A percentile compares a stretch with the other conserved stretches of the same genome.
Evolutionary conservation across 2,888 invertebrate species (phyloP).

Genomic region (Chrysomela aeneicollis): DNA sequence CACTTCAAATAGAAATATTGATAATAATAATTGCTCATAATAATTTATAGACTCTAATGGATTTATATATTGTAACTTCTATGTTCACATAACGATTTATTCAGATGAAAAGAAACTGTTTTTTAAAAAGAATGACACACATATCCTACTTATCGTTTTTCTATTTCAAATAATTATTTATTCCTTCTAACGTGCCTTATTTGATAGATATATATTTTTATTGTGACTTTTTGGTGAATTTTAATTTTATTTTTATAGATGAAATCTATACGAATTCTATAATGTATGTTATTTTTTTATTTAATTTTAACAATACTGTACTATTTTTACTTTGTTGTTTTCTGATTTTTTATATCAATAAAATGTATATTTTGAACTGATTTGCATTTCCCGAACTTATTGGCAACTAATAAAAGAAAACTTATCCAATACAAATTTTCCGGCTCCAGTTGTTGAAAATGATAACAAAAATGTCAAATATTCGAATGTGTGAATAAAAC

Average conservation of each 20-base stretch:
- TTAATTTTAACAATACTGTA: slow-evolving; percentile 34
- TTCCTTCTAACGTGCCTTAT: slow-evolving; percentile 41
- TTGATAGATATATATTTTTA: slow-evolving; percentile 36
- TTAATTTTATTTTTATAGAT: slow-evolving; percentile 27
- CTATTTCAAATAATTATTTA: slow-evolving; percentile 39
- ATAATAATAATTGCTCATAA: background rate
- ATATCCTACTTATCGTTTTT: slow-evolving; percentile 8
- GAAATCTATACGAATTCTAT: slow-evolving; percentile 15
- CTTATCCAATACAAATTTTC: too few relatives aligned
- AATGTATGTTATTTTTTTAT: slow-evolving; percentile 27
- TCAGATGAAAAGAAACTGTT: too few relatives aligned
- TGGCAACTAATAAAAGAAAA: too few relatives aligned
- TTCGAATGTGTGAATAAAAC: too few relatives aligned
- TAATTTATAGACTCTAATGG: background rate
- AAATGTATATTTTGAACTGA: slow-evolving; percentile 28
- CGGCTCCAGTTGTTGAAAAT: too few relatives aligned
- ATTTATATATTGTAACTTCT: background rate
- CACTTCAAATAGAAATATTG: background rate
- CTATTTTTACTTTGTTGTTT: slow-evolving; percentile 36
- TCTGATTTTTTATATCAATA: slow-evolving; percentile 38
- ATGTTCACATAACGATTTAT: background rate
- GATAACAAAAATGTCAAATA: too few relatives aligned
- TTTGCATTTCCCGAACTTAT: background rate
- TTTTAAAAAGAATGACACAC: background rate
- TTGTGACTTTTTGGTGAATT: slow-evolving; percentile 27